A percentile compares a stretch with the other conserved stretches of the same genome.
Evolutionary conservation across 30 jellyfish, hydroid and myxozoan species (phyloP).

Genomic region (Turritopsis dohrnii): DNA sequence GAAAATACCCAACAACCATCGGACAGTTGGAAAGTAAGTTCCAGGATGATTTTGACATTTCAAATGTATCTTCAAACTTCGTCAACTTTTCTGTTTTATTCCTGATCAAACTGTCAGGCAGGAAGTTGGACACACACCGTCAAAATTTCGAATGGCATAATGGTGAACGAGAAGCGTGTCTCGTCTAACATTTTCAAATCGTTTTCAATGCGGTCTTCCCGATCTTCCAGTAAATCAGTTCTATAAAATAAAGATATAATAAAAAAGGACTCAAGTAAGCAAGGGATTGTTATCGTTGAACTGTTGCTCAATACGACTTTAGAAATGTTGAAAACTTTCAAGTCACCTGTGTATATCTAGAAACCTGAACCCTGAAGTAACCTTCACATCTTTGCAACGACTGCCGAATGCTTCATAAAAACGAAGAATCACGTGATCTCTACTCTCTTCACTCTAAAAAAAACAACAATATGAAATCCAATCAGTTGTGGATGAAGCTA

Average conservation of each 20-base stretch:
- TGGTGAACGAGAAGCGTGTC: neutral
- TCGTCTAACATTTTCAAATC: neutral
- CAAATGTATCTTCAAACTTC: too few relatives aligned
- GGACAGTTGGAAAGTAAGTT: too few relatives aligned
- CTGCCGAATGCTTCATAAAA: conserved; percentile 31
- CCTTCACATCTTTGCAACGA: neutral
- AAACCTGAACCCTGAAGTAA: neutral
- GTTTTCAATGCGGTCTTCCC: neutral
- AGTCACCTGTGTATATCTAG: conserved; percentile 12
- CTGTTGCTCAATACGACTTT: neutral
- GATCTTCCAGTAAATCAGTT: conserved; percentile 1
- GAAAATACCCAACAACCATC: too few relatives aligned
- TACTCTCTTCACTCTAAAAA: conserved; percentile 6
- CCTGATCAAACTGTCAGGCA: neutral
- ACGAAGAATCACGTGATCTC: conserved; percentile 6
- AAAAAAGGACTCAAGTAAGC: neutral
- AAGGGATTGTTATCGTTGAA: neutral
- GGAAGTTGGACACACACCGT: neutral
- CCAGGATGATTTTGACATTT: too few relatives aligned
- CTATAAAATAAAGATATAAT: neutral
- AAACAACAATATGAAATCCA: neutral
- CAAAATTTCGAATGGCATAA: conserved; percentile 5
- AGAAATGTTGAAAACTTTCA: neutral
- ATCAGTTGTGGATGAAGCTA: too few relatives aligned
- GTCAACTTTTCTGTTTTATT: too few relatives aligned